A percentile compares a stretch with the other conserved stretches of the same genome.
Conservation (phyloP, 1,140 invertebrate genomes). For the Drosophila aff. region DNA sequence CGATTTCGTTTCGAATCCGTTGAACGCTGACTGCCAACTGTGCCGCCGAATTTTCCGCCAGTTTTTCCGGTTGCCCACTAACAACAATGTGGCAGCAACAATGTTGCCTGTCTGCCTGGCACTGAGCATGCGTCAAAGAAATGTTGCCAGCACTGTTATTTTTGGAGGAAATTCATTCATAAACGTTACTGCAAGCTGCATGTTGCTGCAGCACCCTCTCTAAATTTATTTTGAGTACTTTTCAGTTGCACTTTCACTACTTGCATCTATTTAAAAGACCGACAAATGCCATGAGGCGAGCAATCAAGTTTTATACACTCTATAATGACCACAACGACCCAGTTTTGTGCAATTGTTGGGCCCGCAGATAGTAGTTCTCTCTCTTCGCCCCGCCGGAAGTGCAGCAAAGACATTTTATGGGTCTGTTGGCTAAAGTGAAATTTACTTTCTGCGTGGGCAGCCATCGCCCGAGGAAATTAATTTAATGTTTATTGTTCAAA, state of each 20-base stretch:
- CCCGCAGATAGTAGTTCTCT: conserved; percentile 23
- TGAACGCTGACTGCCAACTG: conserved; percentile 47
- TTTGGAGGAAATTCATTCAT: conserved; percentile 33
- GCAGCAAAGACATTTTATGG: conserved; percentile 21
- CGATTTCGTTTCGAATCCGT: conserved; percentile 33
- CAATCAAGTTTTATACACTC: conserved; percentile 53
- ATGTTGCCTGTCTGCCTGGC: neutral
- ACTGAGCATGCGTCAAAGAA: conserved; percentile 29
- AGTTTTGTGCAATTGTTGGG: conserved; percentile 40
- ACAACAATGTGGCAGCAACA: conserved; percentile 32
- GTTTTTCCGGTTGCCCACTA: conserved; percentile 26
- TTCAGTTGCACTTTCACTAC: conserved; percentile 8
- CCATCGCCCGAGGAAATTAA: conserved; percentile 31
- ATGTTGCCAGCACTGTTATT: conserved; percentile 10
- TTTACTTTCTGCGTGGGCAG: conserved; percentile 34
- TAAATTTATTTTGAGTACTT: conserved; percentile 3
- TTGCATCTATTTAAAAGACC: conserved; percentile 40
- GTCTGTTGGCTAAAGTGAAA: conserved; percentile 18
- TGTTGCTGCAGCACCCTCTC: conserved; percentile 39
- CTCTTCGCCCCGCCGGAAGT: conserved; percentile 15
- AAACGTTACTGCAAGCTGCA: conserved; percentile 45
- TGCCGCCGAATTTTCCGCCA: conserved; percentile 47
- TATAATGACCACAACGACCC: conserved; percentile 49
- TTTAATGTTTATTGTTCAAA: conserved; percentile 44
- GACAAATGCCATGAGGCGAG: conserved; percentile 39